A percentile compares a stretch with the other conserved stretches of the same genome.
Evolutionary conservation across 2,797 vertebrate species (phyloP).

Genomic region (Lepus oiostolus): DNA sequence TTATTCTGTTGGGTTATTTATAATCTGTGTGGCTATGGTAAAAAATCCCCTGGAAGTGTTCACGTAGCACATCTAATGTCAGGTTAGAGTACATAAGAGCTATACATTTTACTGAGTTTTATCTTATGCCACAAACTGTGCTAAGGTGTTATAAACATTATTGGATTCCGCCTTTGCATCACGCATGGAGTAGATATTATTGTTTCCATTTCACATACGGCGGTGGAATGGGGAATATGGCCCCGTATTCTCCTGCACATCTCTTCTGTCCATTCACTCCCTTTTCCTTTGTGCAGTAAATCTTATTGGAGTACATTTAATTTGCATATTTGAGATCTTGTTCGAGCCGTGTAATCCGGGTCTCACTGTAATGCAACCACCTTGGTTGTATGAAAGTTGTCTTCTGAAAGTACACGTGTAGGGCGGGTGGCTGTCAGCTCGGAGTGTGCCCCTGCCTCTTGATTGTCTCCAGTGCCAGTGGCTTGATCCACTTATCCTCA

Average conservation of each 20-base stretch:
- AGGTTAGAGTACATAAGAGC: slow-evolving; percentile 60
- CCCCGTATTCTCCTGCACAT: not conserved
- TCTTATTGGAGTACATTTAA: not conserved
- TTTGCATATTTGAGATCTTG: slow-evolving; percentile 4
- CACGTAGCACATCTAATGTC: slow-evolving; percentile 53
- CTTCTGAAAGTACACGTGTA: not conserved
- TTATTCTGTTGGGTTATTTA: slow-evolving; percentile 60
- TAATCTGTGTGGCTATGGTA: slow-evolving; percentile 52
- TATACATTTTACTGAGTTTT: slow-evolving; percentile 57
- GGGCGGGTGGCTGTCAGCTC: too few relatives aligned
- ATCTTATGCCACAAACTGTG: slow-evolving; percentile 4
- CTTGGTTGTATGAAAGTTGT: not conserved
- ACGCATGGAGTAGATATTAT: slow-evolving; percentile 14
- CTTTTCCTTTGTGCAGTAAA: not conserved
- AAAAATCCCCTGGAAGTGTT: slow-evolving; percentile 63
- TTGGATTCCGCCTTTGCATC: slow-evolving; percentile 50
- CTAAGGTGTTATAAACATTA: slow-evolving; percentile 55
- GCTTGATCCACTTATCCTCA: slow-evolving; percentile 7
- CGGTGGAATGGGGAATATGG: not conserved
- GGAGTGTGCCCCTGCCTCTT: too few relatives aligned
- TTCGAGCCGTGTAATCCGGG: not conserved
- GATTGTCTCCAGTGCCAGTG: too few relatives aligned
- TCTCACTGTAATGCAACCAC: not conserved
- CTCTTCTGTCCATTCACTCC: not conserved
- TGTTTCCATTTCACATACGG: not conserved